A percentile compares a stretch with the other conserved stretches of the same genome.
These are phyloP conservation scores for Jacana jacana DNA, from an alignment of 2,113 vertebrate genomes.

Conservation along the genomic window DNA sequence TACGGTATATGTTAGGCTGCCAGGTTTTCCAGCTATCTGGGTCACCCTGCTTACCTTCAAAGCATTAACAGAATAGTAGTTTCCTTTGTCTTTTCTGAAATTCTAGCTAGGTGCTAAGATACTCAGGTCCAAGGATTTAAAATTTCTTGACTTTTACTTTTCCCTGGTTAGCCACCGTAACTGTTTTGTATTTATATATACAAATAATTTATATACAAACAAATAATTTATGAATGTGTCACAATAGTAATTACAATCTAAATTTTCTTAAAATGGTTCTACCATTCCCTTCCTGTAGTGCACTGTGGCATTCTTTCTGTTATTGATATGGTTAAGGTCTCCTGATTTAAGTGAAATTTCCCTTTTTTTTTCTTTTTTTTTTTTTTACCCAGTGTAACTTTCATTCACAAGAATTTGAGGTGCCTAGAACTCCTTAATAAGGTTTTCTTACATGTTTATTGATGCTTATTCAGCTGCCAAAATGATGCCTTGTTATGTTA, in stretches of 20 bases:
- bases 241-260: background rate
- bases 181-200: too few species aligned
- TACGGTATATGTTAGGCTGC: background rate
- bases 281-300: background rate
- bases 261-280: background rate
- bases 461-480: background rate
- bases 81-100: background rate
- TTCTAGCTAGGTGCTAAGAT: background rate
- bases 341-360: background rate
- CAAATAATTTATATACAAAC: background rate
- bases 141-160: background rate
- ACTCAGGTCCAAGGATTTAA: background rate
- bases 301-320: background rate
- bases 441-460: background rate
- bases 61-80: background rate
- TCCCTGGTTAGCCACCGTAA: background rate
- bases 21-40: background rate
- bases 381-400: background rate
- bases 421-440: background rate
- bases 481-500: background rate
- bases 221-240: background rate
- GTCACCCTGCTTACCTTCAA: background rate
- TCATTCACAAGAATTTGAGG: background rate
- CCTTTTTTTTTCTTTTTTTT: background rate
- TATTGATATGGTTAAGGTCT: background rate